These are phyloP conservation scores for Erpobdella octoculata DNA, from an alignment of 2,888 invertebrate genomes.

Conservation along the genomic window DNA sequence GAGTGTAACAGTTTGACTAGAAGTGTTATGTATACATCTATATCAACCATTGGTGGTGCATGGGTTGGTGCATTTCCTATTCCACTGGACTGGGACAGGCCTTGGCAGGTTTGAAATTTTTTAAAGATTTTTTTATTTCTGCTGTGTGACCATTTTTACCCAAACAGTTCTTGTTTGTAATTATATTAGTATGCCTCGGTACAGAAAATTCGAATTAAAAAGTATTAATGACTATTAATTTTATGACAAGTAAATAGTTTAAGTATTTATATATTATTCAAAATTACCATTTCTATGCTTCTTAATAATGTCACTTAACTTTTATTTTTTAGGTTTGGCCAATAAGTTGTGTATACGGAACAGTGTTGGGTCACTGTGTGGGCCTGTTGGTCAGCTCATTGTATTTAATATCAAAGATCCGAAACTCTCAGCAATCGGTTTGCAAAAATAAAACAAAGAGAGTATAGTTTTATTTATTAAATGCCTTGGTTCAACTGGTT, in stretches of 20 bases:
- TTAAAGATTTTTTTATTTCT: too few species aligned
- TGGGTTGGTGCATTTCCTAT: constrained; percentile 79
- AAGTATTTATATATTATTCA: too few species aligned
- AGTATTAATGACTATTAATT: neutral
- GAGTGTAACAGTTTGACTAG: neutral
- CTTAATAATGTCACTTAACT: too few species aligned
- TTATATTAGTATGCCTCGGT: too few species aligned
- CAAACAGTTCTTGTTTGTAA: too few species aligned
- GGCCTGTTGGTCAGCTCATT: constrained; percentile 28
- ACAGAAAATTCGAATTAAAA: neutral
- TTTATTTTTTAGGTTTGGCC: constrained; percentile 42
- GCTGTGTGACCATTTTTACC: too few species aligned
- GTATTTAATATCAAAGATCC: neutral
- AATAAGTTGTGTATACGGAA: constrained; percentile 46
- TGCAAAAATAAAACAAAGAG: neutral
- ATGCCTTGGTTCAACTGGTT: too few species aligned
- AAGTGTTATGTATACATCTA: neutral
- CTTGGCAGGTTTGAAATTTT: constrained; percentile 64
- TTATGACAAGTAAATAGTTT: too few species aligned
- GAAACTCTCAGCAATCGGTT: neutral
- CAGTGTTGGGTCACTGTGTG: constrained; percentile 42
- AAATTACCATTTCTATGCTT: too few species aligned
- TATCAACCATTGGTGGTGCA: constrained; percentile 60
- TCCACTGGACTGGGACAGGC: constrained; percentile 81
- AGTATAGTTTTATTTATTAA: too few species aligned